Evolutionary conservation across 92 coral and sea anemone genomes (phyloP).

Genomic region (Siderastrea radians): DNA sequence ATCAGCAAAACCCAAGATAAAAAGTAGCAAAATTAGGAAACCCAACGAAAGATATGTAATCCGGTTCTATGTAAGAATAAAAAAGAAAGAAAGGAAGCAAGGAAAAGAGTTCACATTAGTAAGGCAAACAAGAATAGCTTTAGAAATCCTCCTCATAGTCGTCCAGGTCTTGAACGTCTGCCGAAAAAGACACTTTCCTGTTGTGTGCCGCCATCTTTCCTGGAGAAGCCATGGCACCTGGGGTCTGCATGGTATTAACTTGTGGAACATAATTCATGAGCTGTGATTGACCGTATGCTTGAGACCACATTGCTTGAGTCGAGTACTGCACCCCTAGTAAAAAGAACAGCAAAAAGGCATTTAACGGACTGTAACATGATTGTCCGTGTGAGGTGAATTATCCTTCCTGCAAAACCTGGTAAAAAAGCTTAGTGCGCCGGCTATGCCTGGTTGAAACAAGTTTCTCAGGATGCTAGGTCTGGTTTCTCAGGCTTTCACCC

Average conservation of each 20-base stretch:
- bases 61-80: too few relatives aligned
- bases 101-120: neutral
- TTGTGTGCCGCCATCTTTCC: neutral
- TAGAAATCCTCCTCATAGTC: neutral
- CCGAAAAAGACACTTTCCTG: slow-evolving; percentile 3
- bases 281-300: slow-evolving; percentile 20
- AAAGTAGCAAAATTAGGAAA: too few relatives aligned
- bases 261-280: neutral
- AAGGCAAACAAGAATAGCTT: neutral
- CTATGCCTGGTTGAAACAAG: too few relatives aligned
- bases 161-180: neutral
- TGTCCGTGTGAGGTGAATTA: neutral
- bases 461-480: too few relatives aligned
- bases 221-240: neutral
- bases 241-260: slow-evolving; percentile 3
- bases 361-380: neutral
- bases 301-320: slow-evolving; percentile 32
- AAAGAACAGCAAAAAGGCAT: neutral
- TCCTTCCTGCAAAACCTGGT: neutral
- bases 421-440: too few relatives aligned
- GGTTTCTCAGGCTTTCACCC: too few relatives aligned
- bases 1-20: too few relatives aligned
- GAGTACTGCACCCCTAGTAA: slow-evolving; percentile 11
- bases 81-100: too few relatives aligned
- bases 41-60: too few relatives aligned